Evolutionary conservation across 2,113 vertebrate species (phyloP).

Genomic region (Nyctibius bracteatus): DNA sequence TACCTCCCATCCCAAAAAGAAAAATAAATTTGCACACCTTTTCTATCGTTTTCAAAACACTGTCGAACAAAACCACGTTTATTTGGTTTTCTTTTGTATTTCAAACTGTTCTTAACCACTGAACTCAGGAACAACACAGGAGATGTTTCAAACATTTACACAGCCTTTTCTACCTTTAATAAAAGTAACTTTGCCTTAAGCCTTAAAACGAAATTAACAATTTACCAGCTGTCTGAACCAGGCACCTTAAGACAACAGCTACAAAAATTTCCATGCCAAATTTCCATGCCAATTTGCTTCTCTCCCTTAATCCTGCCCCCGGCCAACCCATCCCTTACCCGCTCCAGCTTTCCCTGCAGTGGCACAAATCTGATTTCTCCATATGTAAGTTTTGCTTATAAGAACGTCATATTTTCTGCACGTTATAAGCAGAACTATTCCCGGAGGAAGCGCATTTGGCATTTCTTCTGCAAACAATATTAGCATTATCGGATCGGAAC

Average conservation of each 20-base stretch:
- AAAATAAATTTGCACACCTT: neutral
- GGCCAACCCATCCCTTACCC: neutral
- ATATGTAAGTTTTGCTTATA: rapidly evolving
- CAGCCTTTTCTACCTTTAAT: neutral
- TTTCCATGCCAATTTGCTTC: neutral
- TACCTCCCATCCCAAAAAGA: neutral
- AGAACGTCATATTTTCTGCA: neutral
- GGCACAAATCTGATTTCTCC: neutral
- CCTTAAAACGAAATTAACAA: neutral
- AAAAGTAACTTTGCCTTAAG: neutral
- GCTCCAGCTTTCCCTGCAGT: neutral
- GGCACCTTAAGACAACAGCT: neutral
- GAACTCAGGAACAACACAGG: neutral
- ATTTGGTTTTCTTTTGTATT: neutral
- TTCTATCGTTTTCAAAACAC: neutral
- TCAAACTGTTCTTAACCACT: neutral
- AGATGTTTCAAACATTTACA: neutral
- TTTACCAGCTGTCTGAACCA: neutral
- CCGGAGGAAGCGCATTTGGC: neutral
- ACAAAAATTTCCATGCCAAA: neutral
- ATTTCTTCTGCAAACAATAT: neutral
- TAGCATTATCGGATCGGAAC: neutral
- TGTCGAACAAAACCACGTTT: neutral
- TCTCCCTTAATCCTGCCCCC: neutral
- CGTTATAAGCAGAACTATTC: neutral